Conservation (phyloP, 2,797 vertebrate species). For the Thamnophis elegans region DNA sequence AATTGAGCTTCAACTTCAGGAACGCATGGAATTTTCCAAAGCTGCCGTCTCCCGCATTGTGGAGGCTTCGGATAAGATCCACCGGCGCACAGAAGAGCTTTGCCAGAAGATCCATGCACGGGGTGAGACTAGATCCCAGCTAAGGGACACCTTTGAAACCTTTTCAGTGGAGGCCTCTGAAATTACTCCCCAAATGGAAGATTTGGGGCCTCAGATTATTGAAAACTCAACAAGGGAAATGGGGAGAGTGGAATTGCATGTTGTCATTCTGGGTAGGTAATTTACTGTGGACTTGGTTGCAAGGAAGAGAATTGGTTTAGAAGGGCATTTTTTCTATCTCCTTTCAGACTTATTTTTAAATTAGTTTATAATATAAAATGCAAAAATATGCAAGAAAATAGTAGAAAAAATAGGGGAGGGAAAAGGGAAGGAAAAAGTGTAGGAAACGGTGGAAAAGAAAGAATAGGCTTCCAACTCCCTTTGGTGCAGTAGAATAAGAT, state of each 20-base stretch:
- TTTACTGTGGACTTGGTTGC: neutral
- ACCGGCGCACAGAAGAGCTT: constrained; percentile 80
- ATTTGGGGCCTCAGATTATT: neutral
- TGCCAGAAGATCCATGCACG: constrained; percentile 76
- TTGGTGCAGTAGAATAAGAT: neutral
- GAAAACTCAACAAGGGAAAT: neutral
- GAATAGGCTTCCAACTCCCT: neutral
- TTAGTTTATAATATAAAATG: neutral
- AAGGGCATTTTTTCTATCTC: neutral
- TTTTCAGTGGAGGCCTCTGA: too few species aligned
- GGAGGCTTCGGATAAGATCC: constrained; percentile 83
- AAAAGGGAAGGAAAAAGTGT: neutral
- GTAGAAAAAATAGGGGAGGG: neutral
- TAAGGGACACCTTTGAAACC: neutral
- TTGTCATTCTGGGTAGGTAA: neutral
- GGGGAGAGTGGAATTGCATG: neutral
- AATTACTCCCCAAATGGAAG: neutral
- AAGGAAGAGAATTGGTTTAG: neutral
- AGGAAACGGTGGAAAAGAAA: neutral
- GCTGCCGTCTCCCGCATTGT: constrained; percentile 82
- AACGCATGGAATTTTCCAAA: constrained; percentile 91
- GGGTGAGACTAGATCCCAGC: constrained; percentile 68
- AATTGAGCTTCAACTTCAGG: constrained; percentile 85
- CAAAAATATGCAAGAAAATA: neutral
- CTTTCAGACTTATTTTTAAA: neutral